These are phyloP conservation scores for Hylia prasina DNA, from an alignment of 2,113 vertebrate species.

Conservation along the genomic window DNA sequence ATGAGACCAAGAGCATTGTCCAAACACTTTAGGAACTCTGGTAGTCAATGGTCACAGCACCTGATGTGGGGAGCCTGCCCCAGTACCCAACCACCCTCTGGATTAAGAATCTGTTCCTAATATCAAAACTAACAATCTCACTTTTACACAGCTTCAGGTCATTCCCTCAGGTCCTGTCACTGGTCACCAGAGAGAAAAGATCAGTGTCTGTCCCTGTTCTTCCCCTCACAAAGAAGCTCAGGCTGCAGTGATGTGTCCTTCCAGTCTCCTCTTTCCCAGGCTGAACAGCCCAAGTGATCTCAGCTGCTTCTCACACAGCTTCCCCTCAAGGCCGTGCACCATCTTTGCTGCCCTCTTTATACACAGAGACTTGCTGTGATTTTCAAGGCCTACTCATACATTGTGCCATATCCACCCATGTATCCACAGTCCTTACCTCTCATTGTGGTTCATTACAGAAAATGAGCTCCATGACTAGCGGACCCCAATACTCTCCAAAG, in stretches of 20 bases:
- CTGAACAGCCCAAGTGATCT: background rate
- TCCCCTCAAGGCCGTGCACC: background rate
- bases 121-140: background rate
- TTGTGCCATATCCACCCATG: background rate
- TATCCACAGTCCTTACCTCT: background rate
- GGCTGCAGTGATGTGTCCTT: background rate
- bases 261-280: background rate
- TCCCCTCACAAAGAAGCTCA: background rate
- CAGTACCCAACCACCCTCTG: background rate
- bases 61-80: background rate
- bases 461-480: background rate
- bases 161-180: background rate
- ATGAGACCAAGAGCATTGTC: accelerated
- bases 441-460: background rate
- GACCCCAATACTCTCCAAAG: background rate
- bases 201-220: background rate
- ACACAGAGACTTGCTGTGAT: background rate
- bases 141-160: background rate
- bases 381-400: background rate
- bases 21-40: background rate
- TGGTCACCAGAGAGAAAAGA: too few species aligned
- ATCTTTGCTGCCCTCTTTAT: background rate
- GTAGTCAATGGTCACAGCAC: background rate
- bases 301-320: background rate
- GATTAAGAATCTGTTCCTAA: background rate